phyloP scores from a whole-genome alignment of 2,113 vertebrate species.

The Zapus hudsonius region DNA sequence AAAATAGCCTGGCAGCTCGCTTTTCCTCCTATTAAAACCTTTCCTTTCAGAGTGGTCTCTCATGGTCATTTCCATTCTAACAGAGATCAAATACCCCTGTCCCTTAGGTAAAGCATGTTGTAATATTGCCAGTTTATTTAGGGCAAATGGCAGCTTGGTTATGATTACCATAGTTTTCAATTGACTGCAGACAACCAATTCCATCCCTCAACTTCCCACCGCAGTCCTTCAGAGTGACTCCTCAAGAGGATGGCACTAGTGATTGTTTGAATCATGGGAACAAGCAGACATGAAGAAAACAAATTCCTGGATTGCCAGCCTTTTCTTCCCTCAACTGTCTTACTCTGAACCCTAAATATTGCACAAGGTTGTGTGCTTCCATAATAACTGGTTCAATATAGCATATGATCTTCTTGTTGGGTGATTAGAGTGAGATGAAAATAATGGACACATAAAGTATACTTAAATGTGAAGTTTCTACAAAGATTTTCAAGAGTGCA shows the following conservation, averaged over 20 bases:
- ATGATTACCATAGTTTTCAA: not conserved
- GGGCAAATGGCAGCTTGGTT: not conserved
- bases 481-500: constrained; percentile 14
- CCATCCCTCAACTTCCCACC: not conserved
- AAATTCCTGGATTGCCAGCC: not conserved
- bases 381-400: not conserved
- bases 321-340: constrained; percentile 23
- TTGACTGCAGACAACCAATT: not conserved
- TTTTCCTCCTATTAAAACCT: no score
- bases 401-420: not conserved
- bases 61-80: no score
- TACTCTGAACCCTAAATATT: not conserved
- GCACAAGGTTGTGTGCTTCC: not conserved
- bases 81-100: not conserved
- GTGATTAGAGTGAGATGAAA: not conserved
- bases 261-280: not conserved
- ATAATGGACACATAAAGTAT: not conserved
- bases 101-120: not conserved
- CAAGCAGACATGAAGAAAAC: not conserved
- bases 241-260: not conserved
- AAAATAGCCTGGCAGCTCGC: no score
- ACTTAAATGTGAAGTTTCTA: not conserved
- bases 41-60: no score
- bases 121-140: not conserved
- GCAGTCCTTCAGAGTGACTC: not conserved